Evolutionary conservation across 2,888 invertebrate genomes (phyloP).

Genomic region (Hyles lineata): DNA sequence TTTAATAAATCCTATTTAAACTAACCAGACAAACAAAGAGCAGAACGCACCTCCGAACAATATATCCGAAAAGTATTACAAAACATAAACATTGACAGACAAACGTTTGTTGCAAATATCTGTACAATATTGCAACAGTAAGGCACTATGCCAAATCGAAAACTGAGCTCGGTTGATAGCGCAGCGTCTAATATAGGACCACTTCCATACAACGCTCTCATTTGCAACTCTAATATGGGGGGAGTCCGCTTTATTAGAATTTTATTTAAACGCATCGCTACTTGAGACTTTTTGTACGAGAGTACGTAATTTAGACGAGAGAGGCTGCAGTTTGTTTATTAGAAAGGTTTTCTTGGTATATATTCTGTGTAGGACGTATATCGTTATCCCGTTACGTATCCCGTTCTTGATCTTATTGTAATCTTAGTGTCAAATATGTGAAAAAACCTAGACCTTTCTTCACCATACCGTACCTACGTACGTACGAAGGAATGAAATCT

Average conservation of each 20-base stretch:
- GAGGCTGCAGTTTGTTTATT: too few relatives aligned
- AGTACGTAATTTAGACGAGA: not conserved
- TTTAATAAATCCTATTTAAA: not conserved
- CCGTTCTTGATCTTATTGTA: too few relatives aligned
- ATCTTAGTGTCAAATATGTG: too few relatives aligned
- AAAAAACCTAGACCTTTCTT: too few relatives aligned
- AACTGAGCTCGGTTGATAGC: conserved; percentile 57
- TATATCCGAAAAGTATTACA: conserved; percentile 9
- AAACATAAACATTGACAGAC: conserved; percentile 25
- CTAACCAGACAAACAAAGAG: not conserved
- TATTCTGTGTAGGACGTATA: too few relatives aligned
- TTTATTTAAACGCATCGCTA: conserved; percentile 30
- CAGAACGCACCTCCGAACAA: not conserved
- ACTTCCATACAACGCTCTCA: conserved; percentile 43
- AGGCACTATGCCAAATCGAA: conserved; percentile 70
- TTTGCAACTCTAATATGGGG: conserved; percentile 48
- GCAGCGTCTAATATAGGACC: conserved; percentile 42
- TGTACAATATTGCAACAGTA: conserved; percentile 25
- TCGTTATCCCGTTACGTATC: too few relatives aligned
- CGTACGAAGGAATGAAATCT: too few relatives aligned
- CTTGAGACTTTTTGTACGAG: not conserved
- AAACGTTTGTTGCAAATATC: conserved; percentile 25
- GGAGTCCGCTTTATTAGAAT: conserved; percentile 35
- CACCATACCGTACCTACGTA: too few relatives aligned
- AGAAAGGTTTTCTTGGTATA: too few relatives aligned